A percentile compares a stretch with the other conserved stretches of the same genome.
phyloP scores from a whole-genome alignment of 2,888 invertebrate genomes.

The Cheiracanthium punctorium region DNA sequence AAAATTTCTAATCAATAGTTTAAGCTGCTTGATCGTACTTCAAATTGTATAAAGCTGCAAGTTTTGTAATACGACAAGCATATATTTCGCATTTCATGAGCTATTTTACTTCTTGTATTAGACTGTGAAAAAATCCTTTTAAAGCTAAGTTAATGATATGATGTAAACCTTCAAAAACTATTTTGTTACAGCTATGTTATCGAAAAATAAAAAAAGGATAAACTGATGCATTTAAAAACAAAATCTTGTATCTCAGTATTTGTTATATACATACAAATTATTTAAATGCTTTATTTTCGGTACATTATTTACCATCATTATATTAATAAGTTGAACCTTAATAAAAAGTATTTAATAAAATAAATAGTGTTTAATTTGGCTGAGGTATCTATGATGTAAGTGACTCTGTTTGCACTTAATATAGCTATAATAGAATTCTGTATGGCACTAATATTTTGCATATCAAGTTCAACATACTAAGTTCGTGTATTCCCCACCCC shows the following conservation, averaged over 20 bases:
- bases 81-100: neutral
- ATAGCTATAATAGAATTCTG: too few relatives aligned
- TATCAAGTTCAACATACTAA: too few relatives aligned
- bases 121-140: neutral
- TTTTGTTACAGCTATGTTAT: neutral
- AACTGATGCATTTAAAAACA: conserved; percentile 11
- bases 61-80: neutral
- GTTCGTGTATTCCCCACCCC: too few relatives aligned
- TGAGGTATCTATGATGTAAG: neutral
- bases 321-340: conserved; percentile 9
- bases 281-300: conserved; percentile 13
- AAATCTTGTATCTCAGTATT: neutral
- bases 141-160: neutral
- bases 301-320: conserved; percentile 3
- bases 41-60: neutral
- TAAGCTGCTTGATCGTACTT: neutral
- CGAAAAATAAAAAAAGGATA: neutral
- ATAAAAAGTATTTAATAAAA: conserved; percentile 10
- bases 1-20: too few relatives aligned
- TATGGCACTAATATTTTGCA: too few relatives aligned
- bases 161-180: neutral
- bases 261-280: conserved; percentile 5
- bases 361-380: neutral
- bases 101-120: neutral
- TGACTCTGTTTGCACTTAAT: too few relatives aligned